Conservation (phyloP, 2,888 invertebrate species). For the Mythimna loreyi region DNA sequence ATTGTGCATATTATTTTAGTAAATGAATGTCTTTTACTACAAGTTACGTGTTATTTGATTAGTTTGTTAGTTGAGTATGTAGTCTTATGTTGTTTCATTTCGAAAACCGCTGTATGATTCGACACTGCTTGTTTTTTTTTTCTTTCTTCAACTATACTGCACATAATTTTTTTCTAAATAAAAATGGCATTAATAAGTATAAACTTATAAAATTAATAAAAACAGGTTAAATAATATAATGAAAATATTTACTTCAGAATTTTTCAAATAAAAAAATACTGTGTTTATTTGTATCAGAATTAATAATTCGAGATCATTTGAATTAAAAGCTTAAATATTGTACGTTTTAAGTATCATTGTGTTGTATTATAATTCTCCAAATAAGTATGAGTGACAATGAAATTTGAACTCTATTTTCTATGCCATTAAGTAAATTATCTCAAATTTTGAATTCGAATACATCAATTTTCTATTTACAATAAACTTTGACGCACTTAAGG, state of each 20-base stretch:
- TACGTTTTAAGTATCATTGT: no score
- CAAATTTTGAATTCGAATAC: constrained; percentile 7
- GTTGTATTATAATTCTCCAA: neutral
- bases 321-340: neutral
- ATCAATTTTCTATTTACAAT: neutral
- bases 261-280: neutral
- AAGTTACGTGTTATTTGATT: constrained; percentile 9
- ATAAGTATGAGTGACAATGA: neutral
- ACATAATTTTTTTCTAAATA: constrained; percentile 16
- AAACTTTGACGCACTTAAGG: constrained; percentile 27
- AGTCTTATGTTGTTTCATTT: constrained; percentile 8
- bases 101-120: constrained; percentile 22
- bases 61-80: constrained; percentile 14
- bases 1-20: neutral
- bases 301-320: neutral
- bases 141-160: constrained; percentile 7
- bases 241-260: constrained; percentile 2
- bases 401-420: neutral
- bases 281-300: neutral
- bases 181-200: neutral
- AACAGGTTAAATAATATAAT: no score
- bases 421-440: neutral
- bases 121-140: constrained; percentile 47
- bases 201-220: neutral
- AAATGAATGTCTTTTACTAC: neutral